phyloP scores from a whole-genome alignment of 2,797 vertebrate species.

The Danionella dracula region DNA sequence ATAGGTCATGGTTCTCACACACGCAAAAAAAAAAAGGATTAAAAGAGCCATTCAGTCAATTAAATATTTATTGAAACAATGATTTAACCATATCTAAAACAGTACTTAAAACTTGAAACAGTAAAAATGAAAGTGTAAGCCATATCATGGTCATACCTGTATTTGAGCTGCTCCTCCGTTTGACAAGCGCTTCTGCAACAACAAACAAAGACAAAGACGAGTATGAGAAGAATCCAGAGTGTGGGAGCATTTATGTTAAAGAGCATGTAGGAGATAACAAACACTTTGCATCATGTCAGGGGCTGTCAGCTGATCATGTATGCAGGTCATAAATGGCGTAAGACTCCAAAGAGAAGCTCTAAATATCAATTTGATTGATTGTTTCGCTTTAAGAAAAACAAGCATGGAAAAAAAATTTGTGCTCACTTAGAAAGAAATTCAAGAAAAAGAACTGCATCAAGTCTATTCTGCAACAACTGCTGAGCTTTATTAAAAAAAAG shows the following conservation, averaged over 20 bases:
- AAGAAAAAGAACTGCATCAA: too few species aligned
- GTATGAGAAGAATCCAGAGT: constrained; percentile 21
- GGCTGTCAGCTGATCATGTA: neutral
- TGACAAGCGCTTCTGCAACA: constrained; percentile 62
- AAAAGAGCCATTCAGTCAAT: too few species aligned
- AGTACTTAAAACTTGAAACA: neutral
- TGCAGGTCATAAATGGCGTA: neutral
- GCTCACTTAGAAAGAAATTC: too few species aligned
- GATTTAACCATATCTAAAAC: neutral
- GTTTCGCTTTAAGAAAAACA: constrained; percentile 8
- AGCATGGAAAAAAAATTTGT: neutral
- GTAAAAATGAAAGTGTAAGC: neutral
- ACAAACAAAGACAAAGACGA: constrained; percentile 43
- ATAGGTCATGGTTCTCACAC: too few species aligned
- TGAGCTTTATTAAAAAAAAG: too few species aligned
- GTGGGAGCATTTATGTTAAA: constrained; percentile 15
- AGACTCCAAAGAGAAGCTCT: too few species aligned
- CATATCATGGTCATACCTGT: constrained; percentile 55
- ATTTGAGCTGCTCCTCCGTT: constrained; percentile 64
- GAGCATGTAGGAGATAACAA: neutral
- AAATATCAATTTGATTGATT: too few species aligned
- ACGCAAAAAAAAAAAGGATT: too few species aligned
- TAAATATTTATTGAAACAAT: too few species aligned
- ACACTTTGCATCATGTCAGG: neutral
- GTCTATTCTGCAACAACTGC: too few species aligned